phyloP scores from a whole-genome alignment of 2,888 invertebrate species.

The Papilio demoleus region DNA sequence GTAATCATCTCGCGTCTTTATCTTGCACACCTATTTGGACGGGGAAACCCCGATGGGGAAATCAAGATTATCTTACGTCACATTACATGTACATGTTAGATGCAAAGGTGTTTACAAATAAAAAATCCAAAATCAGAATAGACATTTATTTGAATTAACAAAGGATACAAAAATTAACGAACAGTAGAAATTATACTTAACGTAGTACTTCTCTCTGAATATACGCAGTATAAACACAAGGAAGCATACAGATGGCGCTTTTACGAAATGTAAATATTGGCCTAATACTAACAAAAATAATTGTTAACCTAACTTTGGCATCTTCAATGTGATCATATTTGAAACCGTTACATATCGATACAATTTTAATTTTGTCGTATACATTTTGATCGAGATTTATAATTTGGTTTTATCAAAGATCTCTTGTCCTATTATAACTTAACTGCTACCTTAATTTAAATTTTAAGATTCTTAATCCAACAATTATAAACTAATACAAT shows the following conservation, averaged over 20 bases:
- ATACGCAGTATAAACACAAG: constrained; percentile 77
- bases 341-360: background rate
- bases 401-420: no score
- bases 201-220: constrained; percentile 74
- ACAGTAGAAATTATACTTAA: constrained; percentile 41
- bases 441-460: no score
- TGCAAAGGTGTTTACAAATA: constrained; percentile 49
- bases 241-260: constrained; percentile 63
- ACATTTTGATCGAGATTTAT: no score
- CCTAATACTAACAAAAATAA: constrained; percentile 34
- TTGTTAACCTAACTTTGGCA: constrained; percentile 2
- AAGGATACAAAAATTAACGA: constrained; percentile 43
- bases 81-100: constrained; percentile 48
- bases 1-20: background rate
- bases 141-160: constrained; percentile 33
- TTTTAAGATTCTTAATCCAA: no score
- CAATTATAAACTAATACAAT: constrained; percentile 34
- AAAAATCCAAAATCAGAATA: constrained; percentile 46
- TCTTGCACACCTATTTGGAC: background rate
- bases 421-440: no score
- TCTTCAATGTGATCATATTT: background rate
- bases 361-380: no score
- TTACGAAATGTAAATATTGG: constrained; percentile 69
- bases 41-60: background rate
- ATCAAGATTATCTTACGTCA: constrained; percentile 46